These are phyloP conservation scores for Himalopsyche japonica DNA, from an alignment of 2,888 invertebrate genomes.

Conservation along the genomic window DNA sequence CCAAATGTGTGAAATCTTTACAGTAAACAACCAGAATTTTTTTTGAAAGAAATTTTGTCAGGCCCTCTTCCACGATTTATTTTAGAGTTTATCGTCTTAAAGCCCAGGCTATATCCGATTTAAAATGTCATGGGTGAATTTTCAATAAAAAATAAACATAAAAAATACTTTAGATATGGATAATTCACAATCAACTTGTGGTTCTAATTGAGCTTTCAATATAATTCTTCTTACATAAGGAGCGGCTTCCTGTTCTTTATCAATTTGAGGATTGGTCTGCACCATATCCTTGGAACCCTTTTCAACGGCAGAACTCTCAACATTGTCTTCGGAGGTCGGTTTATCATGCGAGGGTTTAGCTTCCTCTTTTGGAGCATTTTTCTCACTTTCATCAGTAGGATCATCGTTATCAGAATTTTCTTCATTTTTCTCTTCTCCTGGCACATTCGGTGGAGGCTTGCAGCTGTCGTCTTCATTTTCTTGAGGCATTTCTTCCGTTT, in stretches of 20 bases:
- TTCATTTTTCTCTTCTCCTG: slow-evolving; percentile 29
- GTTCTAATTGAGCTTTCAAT: not conserved
- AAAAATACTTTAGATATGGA: too few relatives aligned
- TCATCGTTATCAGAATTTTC: slow-evolving; percentile 45
- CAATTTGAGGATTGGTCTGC: slow-evolving; percentile 55
- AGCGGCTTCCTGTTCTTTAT: slow-evolving; percentile 53
- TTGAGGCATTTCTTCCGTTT: slow-evolving; percentile 49
- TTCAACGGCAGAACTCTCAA: slow-evolving; percentile 58
- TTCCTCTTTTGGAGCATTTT: slow-evolving; percentile 56
- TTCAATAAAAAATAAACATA: too few relatives aligned
- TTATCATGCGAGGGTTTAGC: slow-evolving; percentile 58
- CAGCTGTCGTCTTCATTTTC: slow-evolving; percentile 43
- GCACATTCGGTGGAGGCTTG: slow-evolving; percentile 9
- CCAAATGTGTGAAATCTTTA: too few relatives aligned
- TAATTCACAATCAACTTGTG: too few relatives aligned
- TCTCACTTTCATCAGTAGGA: slow-evolving; percentile 23
- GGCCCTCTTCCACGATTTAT: too few relatives aligned
- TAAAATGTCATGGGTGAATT: too few relatives aligned
- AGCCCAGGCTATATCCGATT: too few relatives aligned
- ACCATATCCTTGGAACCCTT: slow-evolving; percentile 57
- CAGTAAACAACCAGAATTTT: too few relatives aligned
- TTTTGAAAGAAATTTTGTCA: too few relatives aligned
- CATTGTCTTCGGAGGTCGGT: slow-evolving; percentile 55
- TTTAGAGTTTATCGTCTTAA: too few relatives aligned
- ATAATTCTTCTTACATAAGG: slow-evolving; percentile 50